Evolutionary conservation across 1,140 invertebrate genomes (phyloP).

Genomic region (Trichomalopsis sarcophagae): DNA sequence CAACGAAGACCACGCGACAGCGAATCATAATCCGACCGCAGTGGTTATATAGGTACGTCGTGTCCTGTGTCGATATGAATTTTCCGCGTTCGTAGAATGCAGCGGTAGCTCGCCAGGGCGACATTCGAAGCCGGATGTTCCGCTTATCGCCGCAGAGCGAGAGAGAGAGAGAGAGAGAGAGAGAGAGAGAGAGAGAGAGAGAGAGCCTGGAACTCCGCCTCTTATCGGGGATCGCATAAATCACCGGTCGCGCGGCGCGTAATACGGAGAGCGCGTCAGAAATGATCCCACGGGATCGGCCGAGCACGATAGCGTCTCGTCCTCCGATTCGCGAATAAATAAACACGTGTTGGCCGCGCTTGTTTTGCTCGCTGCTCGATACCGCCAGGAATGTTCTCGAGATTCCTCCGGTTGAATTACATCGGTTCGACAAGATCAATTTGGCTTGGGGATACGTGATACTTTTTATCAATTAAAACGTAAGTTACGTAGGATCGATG

Average conservation of each 20-base stretch:
- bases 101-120: conserved; percentile 26
- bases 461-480: too few relatives aligned
- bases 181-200: not conserved
- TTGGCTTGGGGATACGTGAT: too few relatives aligned
- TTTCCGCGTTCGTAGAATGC: conserved; percentile 44
- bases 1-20: not conserved
- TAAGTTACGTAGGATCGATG: too few relatives aligned
- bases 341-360: conserved; percentile 3
- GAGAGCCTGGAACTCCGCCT: not conserved
- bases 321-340: conserved; percentile 22
- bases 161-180: too few relatives aligned
- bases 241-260: conserved; percentile 48
- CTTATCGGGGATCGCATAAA: conserved; percentile 57
- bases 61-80: conserved; percentile 41
- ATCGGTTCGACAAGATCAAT: too few relatives aligned
- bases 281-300: conserved; percentile 58
- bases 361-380: not conserved
- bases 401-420: not conserved
- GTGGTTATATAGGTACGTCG: not conserved
- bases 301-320: not conserved
- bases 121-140: conserved; percentile 53
- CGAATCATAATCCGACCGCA: not conserved
- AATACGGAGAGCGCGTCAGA: conserved; percentile 49
- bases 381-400: not conserved
- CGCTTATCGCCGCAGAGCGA: conserved; percentile 54